phyloP scores from a whole-genome alignment of 2,888 invertebrate species.

The Terebella lapidaria region DNA sequence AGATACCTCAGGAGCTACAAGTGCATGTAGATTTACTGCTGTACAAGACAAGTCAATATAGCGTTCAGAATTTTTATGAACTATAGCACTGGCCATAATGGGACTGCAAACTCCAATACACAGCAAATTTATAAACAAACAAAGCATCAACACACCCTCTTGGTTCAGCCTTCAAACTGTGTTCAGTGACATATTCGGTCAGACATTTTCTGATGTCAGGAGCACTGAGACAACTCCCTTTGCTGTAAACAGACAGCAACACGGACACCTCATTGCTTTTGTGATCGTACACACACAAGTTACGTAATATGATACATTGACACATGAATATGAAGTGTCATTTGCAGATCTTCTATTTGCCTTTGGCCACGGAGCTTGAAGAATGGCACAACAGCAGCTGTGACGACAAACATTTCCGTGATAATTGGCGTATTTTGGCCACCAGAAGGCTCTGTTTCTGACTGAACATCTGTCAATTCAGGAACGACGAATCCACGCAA shows the following conservation, averaged over 20 bases:
- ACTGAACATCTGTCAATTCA: not conserved
- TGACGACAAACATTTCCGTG: conserved; percentile 67
- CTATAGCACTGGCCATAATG: not conserved
- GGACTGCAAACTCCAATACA: no score
- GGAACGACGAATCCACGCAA: not conserved
- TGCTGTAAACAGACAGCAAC: conserved; percentile 36
- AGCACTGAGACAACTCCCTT: conserved; percentile 64
- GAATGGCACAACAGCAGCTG: conserved; percentile 63
- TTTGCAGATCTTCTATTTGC: no score
- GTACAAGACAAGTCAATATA: no score
- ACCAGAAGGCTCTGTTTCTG: not conserved
- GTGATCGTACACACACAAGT: no score
- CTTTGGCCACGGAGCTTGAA: conserved; percentile 61
- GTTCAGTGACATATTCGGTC: conserved; percentile 67
- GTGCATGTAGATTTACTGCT: no score
- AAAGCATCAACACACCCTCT: no score
- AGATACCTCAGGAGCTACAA: no score
- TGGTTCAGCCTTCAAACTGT: conserved; percentile 64
- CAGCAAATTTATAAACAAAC: no score
- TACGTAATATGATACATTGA: no score
- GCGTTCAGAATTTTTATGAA: no score
- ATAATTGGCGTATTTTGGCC: conserved; percentile 57
- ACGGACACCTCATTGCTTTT: no score
- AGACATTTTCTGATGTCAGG: conserved; percentile 65
- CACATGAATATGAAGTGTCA: no score